A percentile compares a stretch with the other conserved stretches of the same genome.
Conservation (phyloP, 2,888 invertebrate genomes). For the Kuschelorhynchus macadamiae region DNA sequence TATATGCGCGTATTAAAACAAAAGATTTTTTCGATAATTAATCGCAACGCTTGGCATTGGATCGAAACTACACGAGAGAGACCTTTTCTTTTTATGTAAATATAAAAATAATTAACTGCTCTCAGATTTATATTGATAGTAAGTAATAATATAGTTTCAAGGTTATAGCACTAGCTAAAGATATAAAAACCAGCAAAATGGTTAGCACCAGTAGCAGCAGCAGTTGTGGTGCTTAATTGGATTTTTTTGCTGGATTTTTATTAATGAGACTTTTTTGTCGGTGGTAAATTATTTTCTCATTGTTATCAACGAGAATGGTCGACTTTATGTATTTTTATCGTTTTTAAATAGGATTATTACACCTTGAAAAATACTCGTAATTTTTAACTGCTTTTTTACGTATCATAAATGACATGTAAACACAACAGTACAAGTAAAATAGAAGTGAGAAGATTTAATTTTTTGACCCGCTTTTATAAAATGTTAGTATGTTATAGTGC, state of each 20-base stretch:
- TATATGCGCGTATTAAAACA: constrained; percentile 25
- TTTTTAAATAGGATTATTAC: constrained; percentile 14
- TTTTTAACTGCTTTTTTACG: no score
- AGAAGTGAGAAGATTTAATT: no score
- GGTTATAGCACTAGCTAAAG: constrained; percentile 29
- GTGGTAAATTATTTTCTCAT: constrained; percentile 10
- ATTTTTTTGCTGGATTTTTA: constrained; percentile 31
- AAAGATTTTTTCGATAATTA: constrained; percentile 31
- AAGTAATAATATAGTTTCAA: constrained; percentile 48
- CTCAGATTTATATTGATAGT: constrained; percentile 44
- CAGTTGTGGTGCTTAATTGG: constrained; percentile 31
- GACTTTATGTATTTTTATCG: constrained; percentile 16
- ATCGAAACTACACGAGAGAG: constrained; percentile 35
- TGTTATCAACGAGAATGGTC: constrained; percentile 4
- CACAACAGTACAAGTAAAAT: no score
- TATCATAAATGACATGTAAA: no score
- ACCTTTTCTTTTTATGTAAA: constrained; percentile 49
- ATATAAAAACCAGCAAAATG: constrained; percentile 34
- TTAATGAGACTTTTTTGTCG: constrained; percentile 18
- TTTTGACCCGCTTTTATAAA: no score
- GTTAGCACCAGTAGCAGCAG: constrained; percentile 28
- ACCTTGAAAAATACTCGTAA: no score
- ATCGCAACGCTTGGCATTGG: constrained; percentile 43
- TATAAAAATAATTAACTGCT: constrained; percentile 41
- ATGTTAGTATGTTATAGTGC: no score